phyloP scores from a whole-genome alignment of 2,797 vertebrate species.

The Acanthornis magna region DNA sequence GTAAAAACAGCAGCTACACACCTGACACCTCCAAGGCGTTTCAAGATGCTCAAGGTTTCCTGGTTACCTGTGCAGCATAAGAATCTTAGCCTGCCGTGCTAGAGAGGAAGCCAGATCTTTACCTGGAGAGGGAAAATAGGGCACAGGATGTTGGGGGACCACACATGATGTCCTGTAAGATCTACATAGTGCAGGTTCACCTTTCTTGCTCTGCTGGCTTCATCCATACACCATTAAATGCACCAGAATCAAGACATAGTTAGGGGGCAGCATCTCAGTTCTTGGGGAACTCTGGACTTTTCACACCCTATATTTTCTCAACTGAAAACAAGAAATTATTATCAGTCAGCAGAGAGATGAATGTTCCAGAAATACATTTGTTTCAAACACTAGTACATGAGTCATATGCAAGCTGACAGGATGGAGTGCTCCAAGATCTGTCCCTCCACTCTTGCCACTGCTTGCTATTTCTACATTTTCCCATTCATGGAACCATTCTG shows the following conservation, averaged over 20 bases:
- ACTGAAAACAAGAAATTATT: not conserved
- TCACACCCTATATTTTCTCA: not conserved
- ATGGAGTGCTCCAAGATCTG: not conserved
- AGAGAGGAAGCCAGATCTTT: not conserved
- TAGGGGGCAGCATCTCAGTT: not conserved
- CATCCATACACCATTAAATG: no score
- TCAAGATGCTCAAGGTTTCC: not conserved
- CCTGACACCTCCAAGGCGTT: not conserved
- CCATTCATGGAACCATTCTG: not conserved
- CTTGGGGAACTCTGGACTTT: not conserved
- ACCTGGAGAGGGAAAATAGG: not conserved
- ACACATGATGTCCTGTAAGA: not conserved
- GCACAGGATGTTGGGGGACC: not conserved
- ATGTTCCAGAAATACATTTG: not conserved
- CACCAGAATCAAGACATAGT: not conserved
- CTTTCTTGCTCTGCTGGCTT: not conserved
- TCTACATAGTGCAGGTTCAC: not conserved
- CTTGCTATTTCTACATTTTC: not conserved
- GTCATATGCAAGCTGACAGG: not conserved
- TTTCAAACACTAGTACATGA: not conserved
- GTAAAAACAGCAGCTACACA: not conserved
- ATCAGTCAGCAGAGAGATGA: not conserved
- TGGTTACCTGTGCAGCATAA: not conserved
- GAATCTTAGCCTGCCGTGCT: not conserved
- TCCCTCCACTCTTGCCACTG: not conserved